Conservation (phyloP, 2,113 vertebrate species). For the Daboia siamensis region DNA sequence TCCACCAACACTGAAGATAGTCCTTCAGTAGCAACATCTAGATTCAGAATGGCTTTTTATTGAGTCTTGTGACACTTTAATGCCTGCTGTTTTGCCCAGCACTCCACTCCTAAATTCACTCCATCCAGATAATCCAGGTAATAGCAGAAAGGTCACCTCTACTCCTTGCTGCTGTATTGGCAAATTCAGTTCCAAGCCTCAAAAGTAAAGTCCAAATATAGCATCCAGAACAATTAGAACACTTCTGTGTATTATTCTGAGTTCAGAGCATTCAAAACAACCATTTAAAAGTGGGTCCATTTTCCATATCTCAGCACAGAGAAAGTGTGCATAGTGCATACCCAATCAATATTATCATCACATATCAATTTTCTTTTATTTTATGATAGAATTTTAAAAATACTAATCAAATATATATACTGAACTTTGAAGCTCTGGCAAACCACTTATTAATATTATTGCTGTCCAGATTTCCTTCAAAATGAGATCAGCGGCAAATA, state of each 20-base stretch:
- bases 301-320: not conserved
- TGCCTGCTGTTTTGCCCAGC: not conserved
- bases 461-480: not conserved
- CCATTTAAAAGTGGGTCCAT: not conserved
- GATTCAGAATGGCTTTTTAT: not conserved
- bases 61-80: not conserved
- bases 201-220: not conserved
- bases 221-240: not conserved
- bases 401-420: not conserved
- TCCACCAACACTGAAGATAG: not conserved
- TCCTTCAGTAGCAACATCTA: not conserved
- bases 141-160: not conserved
- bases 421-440: not conserved
- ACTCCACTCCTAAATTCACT: not conserved
- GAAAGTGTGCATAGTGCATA: not conserved
- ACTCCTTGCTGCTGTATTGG: not conserved
- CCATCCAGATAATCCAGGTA: not conserved
- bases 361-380: not conserved
- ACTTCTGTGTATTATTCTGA: not conserved
- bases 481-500: not conserved
- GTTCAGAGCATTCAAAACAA: not conserved
- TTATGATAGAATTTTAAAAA: not conserved
- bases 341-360: not conserved
- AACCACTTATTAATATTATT: not conserved
- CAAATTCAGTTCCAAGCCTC: not conserved